Evolutionary conservation across 2,888 invertebrate species (phyloP), one percentile per base, ranked within the genome.

Genomic region (Apodemia mormo): DNA sequence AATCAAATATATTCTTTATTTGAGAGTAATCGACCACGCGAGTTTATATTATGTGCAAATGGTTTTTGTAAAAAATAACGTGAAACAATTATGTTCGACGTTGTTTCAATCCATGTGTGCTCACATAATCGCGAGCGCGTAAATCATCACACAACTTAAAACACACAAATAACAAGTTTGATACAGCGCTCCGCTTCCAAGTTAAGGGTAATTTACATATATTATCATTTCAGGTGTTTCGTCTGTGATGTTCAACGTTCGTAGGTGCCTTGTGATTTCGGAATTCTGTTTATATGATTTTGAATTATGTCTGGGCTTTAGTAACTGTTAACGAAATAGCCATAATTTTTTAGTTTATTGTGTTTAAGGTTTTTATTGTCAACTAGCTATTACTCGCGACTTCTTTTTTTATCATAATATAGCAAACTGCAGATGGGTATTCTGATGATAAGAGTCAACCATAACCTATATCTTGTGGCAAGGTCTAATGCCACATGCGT

Each of bases 131-230:
- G 81, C 72, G 76, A 70, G 74, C 77, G 81, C 85, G 85, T 90
- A 90, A 91, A 90, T 92, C 88, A 90, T 85, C 79, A 75, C 80
- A 78, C 77, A 89, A 89, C 86, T 89, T 89, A 88, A 88, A 89
- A 89, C 87, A 90, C 83, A 92, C 92, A 92, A 92, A 92, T 92
- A 93, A 91, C 90, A 91, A 92, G 88, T 93, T 92, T 90, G 90
- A 91, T 91, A 90, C 88, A 89, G 88, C 86, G 80, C 84, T 79
- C 82, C 82, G 84, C 82, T 75, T 74, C 80, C 81, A 85, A 91
- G 86, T 92, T 91, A 82, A 33, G 54, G 80, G 81, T 87, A 89
- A 93, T 93, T 93, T 93, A 87, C 92, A 93, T 93, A 90, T 85
- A 92, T 93, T 92, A 93, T 90, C 90, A 91, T 92, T 86, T 87